Percentiles rank a stretch among this genome's conserved stretches.
Evolutionary conservation across 1,140 invertebrate species (phyloP).

Genomic region (Zaprionus camerounensis): DNA sequence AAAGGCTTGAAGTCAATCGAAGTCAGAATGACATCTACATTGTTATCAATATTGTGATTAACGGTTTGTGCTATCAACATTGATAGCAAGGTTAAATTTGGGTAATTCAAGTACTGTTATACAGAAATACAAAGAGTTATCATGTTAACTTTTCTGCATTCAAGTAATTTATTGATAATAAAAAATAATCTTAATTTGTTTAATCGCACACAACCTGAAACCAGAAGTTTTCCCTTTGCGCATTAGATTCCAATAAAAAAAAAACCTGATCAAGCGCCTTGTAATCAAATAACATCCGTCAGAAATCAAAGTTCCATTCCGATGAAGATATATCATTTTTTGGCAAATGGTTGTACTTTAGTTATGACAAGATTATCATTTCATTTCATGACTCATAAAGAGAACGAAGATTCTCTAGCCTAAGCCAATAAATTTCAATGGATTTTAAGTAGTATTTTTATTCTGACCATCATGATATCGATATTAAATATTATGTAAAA

Average conservation of each 20-base stretch:
- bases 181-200: not conserved
- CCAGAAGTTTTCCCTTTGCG: not conserved
- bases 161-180: not conserved
- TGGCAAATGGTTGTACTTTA: too few relatives aligned
- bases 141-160: not conserved
- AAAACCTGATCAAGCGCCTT: not conserved
- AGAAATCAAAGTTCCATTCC: not conserved
- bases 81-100: not conserved
- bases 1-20: not conserved
- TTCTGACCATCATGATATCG: not conserved
- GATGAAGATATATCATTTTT: not conserved
- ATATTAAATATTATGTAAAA: not conserved
- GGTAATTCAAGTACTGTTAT: not conserved
- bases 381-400: not conserved
- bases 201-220: not conserved
- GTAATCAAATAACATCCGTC: not conserved
- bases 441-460: not conserved
- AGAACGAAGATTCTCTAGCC: not conserved
- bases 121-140: not conserved
- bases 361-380: too few relatives aligned
- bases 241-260: not conserved
- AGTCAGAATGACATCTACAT: conserved; percentile 2
- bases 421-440: not conserved
- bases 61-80: not conserved
- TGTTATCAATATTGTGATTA: not conserved